Conservation (phyloP, 2,797 vertebrate genomes). For the Knipowitschia caucasica region DNA sequence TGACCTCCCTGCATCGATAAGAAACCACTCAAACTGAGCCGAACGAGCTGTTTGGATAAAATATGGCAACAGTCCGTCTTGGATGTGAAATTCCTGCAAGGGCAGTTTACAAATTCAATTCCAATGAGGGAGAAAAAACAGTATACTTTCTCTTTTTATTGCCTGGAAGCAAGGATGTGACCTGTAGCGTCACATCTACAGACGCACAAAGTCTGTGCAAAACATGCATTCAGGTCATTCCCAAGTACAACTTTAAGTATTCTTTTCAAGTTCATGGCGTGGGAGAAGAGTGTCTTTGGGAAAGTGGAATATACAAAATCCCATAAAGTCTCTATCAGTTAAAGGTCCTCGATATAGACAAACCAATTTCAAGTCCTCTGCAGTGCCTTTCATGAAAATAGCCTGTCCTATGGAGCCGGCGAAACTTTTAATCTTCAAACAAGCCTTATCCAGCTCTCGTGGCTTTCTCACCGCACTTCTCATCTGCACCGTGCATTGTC, state of each 20-base stretch:
- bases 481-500: slow-evolving; percentile 40
- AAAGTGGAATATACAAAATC: slow-evolving; percentile 28
- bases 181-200: slow-evolving; percentile 55
- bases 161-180: slow-evolving; percentile 50
- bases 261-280: slow-evolving; percentile 41
- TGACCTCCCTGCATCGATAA: too few relatives aligned
- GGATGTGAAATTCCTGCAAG: slow-evolving; percentile 24
- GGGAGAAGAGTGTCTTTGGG: slow-evolving; percentile 42
- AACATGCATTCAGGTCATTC: slow-evolving; percentile 47
- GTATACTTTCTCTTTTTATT: slow-evolving; percentile 16
- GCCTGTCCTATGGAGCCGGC: slow-evolving; percentile 39
- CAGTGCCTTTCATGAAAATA: slow-evolving; percentile 54
- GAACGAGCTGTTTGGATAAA: too few relatives aligned
- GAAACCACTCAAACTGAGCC: too few relatives aligned
- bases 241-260: slow-evolving; percentile 22
- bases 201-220: slow-evolving; percentile 48
- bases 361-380: slow-evolving; percentile 51
- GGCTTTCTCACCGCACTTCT: slow-evolving; percentile 50
- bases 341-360: slow-evolving; percentile 43
- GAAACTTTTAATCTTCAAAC: slow-evolving; percentile 65
- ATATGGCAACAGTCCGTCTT: too few relatives aligned
- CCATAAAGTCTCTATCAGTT: slow-evolving; percentile 42
- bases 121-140: slow-evolving; percentile 45
- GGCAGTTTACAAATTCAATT: slow-evolving; percentile 73
- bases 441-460: slow-evolving; percentile 50